Base-by-base conservation (phyloP, 1,140 invertebrate genomes). In the Coenobita brevimanus region DNA sequence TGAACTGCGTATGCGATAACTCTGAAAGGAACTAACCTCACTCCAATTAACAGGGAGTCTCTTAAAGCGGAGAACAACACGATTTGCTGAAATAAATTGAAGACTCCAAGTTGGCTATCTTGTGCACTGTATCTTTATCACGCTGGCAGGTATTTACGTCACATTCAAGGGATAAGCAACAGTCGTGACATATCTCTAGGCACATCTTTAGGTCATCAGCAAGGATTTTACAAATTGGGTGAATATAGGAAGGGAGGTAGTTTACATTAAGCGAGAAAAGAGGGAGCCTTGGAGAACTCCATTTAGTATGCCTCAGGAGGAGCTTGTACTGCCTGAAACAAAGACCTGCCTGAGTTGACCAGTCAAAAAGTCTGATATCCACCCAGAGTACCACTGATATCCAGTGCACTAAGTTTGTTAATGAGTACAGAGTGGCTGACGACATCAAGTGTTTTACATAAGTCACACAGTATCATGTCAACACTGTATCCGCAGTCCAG, bases 391-490 rank as follows among this genome's bases (percentile, higher is more conserved):
- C 36, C 69, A 1, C 15, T 38, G 4, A 73, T 38, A 13, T 33
- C 69, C 17, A 73, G 33, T 17, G 8, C 1, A 1, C n/a, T 17
- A 0, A 73, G 69, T 73, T 73, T 73, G 1, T 73, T 33, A 3
- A 73, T 24, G 8, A 73, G 33, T 2, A 73, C 36, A 30, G 69
- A 1, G 21, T 73, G 69, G 21, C 41, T 73, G 3, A 73, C 69
- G 6, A 73, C 69, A 38, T 73, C 24, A 38, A 73, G 38, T 0
- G 69, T 33, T 21, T 73, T 73, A 87, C 93, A 93, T 91, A 91
- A 79, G 36, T 79, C 76, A 27, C 43, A 60, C 15, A 79, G 76
- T 0, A 79, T 24, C 43, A 79, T 43, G 50, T 79, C 76, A 0
- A 79, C 41, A 8, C 43, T 43, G 27, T 0, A 46, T 13, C 41